A percentile compares a stretch with the other conserved stretches of the same genome.
phyloP scores from a whole-genome alignment of 2,888 invertebrate species.

The Halictus ligatus region DNA sequence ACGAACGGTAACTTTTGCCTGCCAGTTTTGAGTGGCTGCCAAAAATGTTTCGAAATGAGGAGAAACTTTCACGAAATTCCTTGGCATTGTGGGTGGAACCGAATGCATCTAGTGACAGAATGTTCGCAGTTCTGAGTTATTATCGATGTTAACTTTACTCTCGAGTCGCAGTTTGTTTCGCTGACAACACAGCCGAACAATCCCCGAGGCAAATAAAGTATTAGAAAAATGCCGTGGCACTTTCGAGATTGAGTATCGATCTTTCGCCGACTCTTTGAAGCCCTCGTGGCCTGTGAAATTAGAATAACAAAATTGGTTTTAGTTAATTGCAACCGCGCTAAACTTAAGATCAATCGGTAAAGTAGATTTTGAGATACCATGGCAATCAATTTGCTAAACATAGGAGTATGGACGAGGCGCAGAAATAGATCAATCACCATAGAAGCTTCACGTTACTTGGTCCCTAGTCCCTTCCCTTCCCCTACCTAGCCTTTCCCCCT shows the following conservation, averaged over 20 bases:
- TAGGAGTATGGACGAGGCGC: not conserved
- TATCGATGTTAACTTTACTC: not conserved
- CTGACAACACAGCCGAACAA: too few relatives aligned
- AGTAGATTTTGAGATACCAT: not conserved
- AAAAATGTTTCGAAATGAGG: not conserved
- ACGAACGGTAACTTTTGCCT: not conserved
- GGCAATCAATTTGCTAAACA: not conserved
- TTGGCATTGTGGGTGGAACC: not conserved
- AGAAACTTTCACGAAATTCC: not conserved
- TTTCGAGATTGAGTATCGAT: not conserved
- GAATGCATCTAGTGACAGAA: not conserved
- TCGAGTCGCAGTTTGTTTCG: not conserved
- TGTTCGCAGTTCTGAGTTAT: not conserved
- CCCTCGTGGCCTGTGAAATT: not conserved
- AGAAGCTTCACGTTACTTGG: constrained; percentile 2
- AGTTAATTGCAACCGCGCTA: not conserved
- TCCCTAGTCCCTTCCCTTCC: not conserved
- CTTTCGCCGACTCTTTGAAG: not conserved
- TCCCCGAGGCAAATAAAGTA: not conserved
- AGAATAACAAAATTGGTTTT: constrained; percentile 4
- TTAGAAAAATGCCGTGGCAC: not conserved
- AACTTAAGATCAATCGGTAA: not conserved
- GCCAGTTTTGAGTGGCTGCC: not conserved
- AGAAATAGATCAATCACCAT: not conserved
- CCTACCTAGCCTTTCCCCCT: not conserved